Base-by-base conservation (phyloP, 2,113 vertebrate genomes). In the Podarcis muralis region DNA sequence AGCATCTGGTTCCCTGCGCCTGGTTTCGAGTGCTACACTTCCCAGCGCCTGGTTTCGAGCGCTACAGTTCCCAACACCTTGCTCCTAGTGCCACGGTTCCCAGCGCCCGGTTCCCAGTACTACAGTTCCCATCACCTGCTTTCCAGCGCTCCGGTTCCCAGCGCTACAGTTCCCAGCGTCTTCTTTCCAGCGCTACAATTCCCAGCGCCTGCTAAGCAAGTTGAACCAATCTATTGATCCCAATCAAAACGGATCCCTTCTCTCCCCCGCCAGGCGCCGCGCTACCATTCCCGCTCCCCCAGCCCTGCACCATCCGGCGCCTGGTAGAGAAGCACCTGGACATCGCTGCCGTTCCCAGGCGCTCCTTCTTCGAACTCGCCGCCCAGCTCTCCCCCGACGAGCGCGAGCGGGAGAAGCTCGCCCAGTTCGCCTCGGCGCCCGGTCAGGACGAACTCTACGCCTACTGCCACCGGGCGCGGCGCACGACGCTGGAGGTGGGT, bases 311-410 rank as follows among this genome's bases (percentile, higher is more conserved):
- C 0, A 5, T 99, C 90, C 81, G 12, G 53, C 91, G 97, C 90
- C 96, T 99, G 81, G 96, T 98, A 90, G 96, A 98, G 59, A 93
- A 86, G n/a, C 97, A 97, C 95, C 96, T 99, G 95, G 98, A 99
- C 93, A 95, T 99, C 0, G 89, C 96, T 8, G n/a, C n/a, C n/a
- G n/a, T 99, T 74, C 99, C 99, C 0, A 98, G 98, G 0, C 98
- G 98, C 79, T 99, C 98, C 79, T 99, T 99, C 95, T 99, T 99
- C 0, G 97, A 99, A 91, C 96, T 98, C 6, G 93, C 99, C 79
- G 93, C 96, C 11, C 95, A 94, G 32, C 97, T 99, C 4, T 97
- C 99, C 6, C 95, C 93, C 0, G 94, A 97, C 0, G 95, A 98
- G 68, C 95, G 98, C 94, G 99, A 99, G 93, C 90, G 9, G 53